Evolutionary conservation across 2,888 invertebrate species (phyloP), one percentile per base, ranked within the genome.

Genomic region (Drosophila anomalata): DNA sequence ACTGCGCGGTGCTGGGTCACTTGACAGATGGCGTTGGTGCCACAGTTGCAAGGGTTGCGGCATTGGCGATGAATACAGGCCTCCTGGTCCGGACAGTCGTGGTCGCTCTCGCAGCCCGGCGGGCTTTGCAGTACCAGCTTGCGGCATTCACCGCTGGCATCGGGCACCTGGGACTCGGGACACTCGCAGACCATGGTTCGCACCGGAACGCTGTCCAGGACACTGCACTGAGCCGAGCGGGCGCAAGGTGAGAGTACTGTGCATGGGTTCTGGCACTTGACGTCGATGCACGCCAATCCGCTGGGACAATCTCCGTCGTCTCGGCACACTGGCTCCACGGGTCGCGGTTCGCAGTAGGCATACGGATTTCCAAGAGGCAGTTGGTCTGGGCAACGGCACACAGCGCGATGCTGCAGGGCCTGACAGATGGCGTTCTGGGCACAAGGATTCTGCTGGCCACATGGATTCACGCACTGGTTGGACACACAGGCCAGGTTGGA

Each of bases 141-240:
- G 87, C 94, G 94, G 88, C 97, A 97, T 88, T 95, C 94, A 63
- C 96, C 97, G 79, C 94, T 94, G 77, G 95, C 93, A 86, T 96
- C 95, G 0, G 96, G 96, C 71, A 96, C 95, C 93, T 95, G 97
- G 50, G 96, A 96, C 79, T 96, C 95, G 0, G 97, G 96, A 86
- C 97, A 97, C 62, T 96, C 96, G 89, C 97, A 97, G 50, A 96
- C 95, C 94, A 97, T 95, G 3, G 97, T 97, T 76, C 97, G 93
- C 56, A 97, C 96, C 22, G 97, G 97, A 42, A 95, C 93, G 66
- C 97, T 97, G 87, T 97, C 96, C 14, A 97, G 93, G 11, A 97
- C 97, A 63, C 95, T 95, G 90, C 97, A 98, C 56, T 94, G 93
- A 4, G 97, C 95, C 57, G 94, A 94, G 62, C 93, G 93, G 52